Percentiles rank a stretch among this genome's conserved stretches.
Conservation (phyloP, 2,888 invertebrate species). For the Brenthis ino region DNA sequence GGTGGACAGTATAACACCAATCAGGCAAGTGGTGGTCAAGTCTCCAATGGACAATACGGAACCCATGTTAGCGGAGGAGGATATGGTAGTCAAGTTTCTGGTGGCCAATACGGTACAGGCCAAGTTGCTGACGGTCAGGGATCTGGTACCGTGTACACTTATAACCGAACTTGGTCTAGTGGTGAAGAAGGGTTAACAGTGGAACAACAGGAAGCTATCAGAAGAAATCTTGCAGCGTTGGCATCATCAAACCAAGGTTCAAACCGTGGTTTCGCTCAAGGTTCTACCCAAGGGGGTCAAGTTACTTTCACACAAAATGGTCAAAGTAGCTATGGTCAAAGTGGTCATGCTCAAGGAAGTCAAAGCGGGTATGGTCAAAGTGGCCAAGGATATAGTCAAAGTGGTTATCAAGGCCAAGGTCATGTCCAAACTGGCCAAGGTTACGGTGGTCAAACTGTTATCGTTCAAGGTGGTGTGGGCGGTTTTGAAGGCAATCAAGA, state of each 20-base stretch:
- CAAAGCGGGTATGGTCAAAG: conserved; percentile 28
- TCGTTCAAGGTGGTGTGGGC: conserved; percentile 43
- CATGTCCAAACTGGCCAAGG: conserved; percentile 36
- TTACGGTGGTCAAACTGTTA: conserved; percentile 42
- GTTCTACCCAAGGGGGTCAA: conserved; percentile 35
- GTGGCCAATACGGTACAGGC: conserved; percentile 34
- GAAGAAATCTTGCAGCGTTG: conserved; percentile 53
- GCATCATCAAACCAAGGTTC: conserved; percentile 45
- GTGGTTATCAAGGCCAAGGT: conserved; percentile 36
- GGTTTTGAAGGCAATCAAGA: conserved; percentile 46
- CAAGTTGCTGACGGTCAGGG: conserved; percentile 40
- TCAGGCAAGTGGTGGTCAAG: conserved; percentile 39
- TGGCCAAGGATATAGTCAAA: conserved; percentile 35
- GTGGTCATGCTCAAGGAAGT: conserved; percentile 40
- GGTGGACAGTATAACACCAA: conserved; percentile 44
- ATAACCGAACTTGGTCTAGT: conserved; percentile 57
- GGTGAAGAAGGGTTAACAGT: conserved; percentile 54
- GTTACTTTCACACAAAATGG: conserved; percentile 36
- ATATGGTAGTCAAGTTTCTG: conserved; percentile 33
- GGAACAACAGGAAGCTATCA: conserved; percentile 63
- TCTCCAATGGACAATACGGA: conserved; percentile 43
- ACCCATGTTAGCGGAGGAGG: conserved; percentile 36
- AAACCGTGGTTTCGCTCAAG: conserved; percentile 39
- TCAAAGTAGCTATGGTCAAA: conserved; percentile 33
- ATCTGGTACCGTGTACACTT: conserved; percentile 43